phyloP scores from a whole-genome alignment of 2,113 vertebrate genomes.

The Chaetorhynchus papuensis region DNA sequence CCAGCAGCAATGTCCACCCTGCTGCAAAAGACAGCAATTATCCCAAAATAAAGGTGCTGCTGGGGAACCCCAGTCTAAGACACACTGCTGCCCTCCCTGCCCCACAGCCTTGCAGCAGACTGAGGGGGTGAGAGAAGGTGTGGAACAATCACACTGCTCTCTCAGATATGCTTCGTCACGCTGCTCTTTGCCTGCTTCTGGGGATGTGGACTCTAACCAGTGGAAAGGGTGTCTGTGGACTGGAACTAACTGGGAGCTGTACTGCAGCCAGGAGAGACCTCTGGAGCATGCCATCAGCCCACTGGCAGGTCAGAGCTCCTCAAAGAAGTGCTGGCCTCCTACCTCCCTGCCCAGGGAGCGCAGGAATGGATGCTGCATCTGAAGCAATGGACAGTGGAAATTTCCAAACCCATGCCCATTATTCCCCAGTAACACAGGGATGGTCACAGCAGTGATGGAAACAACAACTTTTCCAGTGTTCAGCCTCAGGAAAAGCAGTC shows the following conservation, averaged over 20 bases:
- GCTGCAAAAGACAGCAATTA: neutral
- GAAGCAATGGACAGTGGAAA: neutral
- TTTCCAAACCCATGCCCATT: neutral
- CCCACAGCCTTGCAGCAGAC: accelerated
- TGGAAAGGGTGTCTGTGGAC: neutral
- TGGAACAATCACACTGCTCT: neutral
- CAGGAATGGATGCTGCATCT: neutral
- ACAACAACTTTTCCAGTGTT: neutral
- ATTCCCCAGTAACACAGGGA: neutral
- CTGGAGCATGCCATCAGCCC: neutral
- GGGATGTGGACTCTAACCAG: neutral
- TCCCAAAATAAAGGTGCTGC: neutral
- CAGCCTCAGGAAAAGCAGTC: neutral
- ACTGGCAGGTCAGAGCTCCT: neutral
- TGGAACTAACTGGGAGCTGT: neutral
- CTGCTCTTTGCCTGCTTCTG: neutral
- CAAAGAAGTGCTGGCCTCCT: neutral
- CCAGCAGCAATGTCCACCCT: neutral
- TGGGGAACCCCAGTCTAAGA: neutral
- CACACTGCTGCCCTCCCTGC: neutral
- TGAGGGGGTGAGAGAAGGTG: neutral
- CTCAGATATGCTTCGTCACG: accelerated
- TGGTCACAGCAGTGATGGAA: neutral
- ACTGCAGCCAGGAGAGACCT: neutral
- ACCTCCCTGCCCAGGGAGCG: too few relatives aligned